phyloP scores from a whole-genome alignment of 1,140 invertebrate species.

The Hormaphis cornu region DNA sequence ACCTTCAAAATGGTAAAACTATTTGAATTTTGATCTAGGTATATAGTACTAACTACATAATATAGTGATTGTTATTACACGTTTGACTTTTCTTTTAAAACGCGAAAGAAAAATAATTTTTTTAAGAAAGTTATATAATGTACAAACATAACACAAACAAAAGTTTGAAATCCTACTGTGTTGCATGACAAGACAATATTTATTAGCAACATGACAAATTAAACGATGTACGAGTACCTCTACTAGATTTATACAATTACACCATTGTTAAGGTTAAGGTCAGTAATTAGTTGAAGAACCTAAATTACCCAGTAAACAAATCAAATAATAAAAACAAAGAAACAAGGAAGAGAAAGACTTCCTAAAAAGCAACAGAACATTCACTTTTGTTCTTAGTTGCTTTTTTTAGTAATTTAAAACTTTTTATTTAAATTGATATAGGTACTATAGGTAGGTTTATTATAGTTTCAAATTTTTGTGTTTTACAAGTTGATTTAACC shows the following conservation, averaged over 20 bases:
- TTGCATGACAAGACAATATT: neutral
- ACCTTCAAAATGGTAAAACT: too few species aligned
- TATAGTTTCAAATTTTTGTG: too few species aligned
- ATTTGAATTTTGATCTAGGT: too few species aligned
- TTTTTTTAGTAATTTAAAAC: too few species aligned
- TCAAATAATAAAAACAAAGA: conserved; percentile 4
- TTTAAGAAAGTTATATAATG: neutral
- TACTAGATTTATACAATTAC: neutral
- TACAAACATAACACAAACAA: neutral
- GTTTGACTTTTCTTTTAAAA: neutral
- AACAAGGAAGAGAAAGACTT: conserved; percentile 28
- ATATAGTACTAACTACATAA: too few species aligned
- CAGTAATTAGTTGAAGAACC: conserved; percentile 16
- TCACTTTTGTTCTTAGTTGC: neutral
- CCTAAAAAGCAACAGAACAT: neutral
- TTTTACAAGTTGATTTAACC: too few species aligned
- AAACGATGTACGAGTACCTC: neutral
- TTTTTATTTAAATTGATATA: too few species aligned
- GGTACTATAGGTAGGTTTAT: too few species aligned
- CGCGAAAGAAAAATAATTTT: neutral
- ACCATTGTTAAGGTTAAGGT: conserved; percentile 19
- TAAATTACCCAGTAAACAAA: neutral
- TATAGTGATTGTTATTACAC: too few species aligned
- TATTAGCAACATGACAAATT: neutral
- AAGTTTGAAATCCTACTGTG: conserved; percentile 3